A percentile compares a stretch with the other conserved stretches of the same genome.
These are phyloP conservation scores for Salvator merianae DNA, from an alignment of 2,113 vertebrate species.

Conservation along the genomic window DNA sequence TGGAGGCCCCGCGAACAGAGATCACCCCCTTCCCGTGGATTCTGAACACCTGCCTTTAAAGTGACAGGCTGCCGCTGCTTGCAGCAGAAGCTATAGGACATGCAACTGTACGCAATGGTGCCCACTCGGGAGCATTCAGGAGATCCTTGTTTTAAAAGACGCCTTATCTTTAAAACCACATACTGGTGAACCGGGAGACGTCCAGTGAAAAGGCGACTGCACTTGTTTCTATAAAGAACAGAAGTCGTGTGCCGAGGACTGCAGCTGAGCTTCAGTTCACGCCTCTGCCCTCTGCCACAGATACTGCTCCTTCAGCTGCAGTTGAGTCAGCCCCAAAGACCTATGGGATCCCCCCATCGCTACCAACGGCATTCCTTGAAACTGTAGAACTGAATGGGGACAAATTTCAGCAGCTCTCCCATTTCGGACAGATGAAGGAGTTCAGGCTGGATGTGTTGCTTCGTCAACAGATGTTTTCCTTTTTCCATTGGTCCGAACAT, in stretches of 20 bases:
- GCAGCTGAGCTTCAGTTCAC: neutral
- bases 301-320: neutral
- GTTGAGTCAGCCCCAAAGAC: neutral
- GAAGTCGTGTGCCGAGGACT: neutral
- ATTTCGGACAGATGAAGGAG: constrained; percentile 3
- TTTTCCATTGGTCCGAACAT: constrained; percentile 14
- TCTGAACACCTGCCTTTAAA: too few relatives aligned
- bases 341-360: neutral
- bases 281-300: neutral
- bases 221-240: too few relatives aligned
- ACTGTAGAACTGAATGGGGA: neutral
- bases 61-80: too few relatives aligned
- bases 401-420: neutral
- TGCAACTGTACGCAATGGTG: too few relatives aligned
- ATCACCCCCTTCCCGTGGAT: too few relatives aligned
- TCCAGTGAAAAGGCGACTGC: too few relatives aligned
- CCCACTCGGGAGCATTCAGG: too few relatives aligned
- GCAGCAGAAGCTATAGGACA: too few relatives aligned
- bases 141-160: too few relatives aligned
- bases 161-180: too few relatives aligned
- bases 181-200: too few relatives aligned
- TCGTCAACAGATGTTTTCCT: neutral
- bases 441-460: neutral
- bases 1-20: too few relatives aligned
- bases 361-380: neutral